A percentile compares a stretch with the other conserved stretches of the same genome.
Evolutionary conservation across 1,140 invertebrate species (phyloP).

Genomic region (Nebria ingens): DNA sequence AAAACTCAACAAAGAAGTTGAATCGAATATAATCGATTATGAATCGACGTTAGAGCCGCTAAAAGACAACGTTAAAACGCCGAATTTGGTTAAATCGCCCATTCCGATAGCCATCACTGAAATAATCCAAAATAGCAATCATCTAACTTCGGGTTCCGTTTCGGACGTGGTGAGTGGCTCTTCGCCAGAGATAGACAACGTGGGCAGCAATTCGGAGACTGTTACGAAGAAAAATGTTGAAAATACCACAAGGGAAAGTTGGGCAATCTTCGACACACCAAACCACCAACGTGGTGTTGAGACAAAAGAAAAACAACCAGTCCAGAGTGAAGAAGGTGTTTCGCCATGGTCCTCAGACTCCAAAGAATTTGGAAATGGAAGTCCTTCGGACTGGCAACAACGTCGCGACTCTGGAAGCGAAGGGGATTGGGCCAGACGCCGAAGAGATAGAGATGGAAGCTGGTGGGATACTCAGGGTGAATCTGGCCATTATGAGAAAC

Average conservation of each 20-base stretch:
- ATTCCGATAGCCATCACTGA: constrained; percentile 26
- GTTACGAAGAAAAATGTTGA: constrained; percentile 20
- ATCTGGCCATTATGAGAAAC: constrained; percentile 15
- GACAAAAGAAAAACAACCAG: constrained; percentile 29
- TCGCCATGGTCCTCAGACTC: constrained; percentile 70
- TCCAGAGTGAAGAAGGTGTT: constrained; percentile 41
- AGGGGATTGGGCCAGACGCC: constrained; percentile 32
- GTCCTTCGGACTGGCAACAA: constrained; percentile 37
- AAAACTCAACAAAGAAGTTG: constrained; percentile 22
- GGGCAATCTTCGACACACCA: constrained; percentile 33
- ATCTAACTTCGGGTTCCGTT: constrained; percentile 42
- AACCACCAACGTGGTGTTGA: constrained; percentile 18
- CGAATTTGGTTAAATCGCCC: constrained; percentile 29
- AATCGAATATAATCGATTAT: constrained; percentile 25
- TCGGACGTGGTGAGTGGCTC: constrained; percentile 47
- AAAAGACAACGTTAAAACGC: constrained; percentile 29
- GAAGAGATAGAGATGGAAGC: constrained; percentile 24
- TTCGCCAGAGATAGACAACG: constrained; percentile 43
- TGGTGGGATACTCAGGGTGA: constrained; percentile 34
- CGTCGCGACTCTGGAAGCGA: constrained; percentile 33
- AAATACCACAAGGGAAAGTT: constrained; percentile 29
- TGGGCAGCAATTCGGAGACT: constrained; percentile 33
- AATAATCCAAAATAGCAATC: constrained; percentile 29
- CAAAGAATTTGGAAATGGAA: constrained; percentile 46
- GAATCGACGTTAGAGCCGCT: constrained; percentile 34